Percentiles rank a stretch among this genome's conserved stretches.
Evolutionary conservation across 92 coral and sea anemone species (phyloP).

Genomic region (Palythoa grandiflora): DNA sequence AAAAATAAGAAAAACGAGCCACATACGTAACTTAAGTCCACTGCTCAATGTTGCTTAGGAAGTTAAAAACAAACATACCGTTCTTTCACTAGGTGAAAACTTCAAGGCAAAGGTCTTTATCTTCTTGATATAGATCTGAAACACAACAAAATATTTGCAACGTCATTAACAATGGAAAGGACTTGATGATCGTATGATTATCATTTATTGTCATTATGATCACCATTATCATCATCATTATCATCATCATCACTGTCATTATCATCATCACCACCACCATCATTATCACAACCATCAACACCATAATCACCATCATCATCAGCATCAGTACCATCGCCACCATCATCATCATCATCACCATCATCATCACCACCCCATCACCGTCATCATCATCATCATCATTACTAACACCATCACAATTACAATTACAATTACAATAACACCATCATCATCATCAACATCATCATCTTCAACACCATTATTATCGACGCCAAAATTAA

Average conservation of each 20-base stretch:
- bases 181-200: neutral
- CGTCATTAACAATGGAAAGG: neutral
- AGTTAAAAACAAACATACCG: slow-evolving; percentile 69
- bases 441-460: neutral
- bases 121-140: slow-evolving; percentile 89
- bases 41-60: neutral
- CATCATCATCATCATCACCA: too few species aligned
- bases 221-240: neutral
- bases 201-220: neutral
- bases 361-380: too few species aligned
- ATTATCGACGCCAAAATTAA: neutral
- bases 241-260: neutral
- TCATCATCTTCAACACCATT: neutral
- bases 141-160: neutral
- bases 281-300: too few species aligned
- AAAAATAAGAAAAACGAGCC: neutral
- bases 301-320: too few species aligned
- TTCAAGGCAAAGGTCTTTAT: slow-evolving; percentile 94
- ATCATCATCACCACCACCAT: too few species aligned
- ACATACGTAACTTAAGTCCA: too few species aligned
- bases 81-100: slow-evolving; percentile 86
- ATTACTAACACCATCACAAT: too few species aligned
- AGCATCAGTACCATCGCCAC: too few species aligned
- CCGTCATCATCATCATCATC: too few species aligned
- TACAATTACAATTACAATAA: neutral